Base-by-base conservation (phyloP, 2,888 invertebrate genomes). In the Myopa tessellatipennis region DNA sequence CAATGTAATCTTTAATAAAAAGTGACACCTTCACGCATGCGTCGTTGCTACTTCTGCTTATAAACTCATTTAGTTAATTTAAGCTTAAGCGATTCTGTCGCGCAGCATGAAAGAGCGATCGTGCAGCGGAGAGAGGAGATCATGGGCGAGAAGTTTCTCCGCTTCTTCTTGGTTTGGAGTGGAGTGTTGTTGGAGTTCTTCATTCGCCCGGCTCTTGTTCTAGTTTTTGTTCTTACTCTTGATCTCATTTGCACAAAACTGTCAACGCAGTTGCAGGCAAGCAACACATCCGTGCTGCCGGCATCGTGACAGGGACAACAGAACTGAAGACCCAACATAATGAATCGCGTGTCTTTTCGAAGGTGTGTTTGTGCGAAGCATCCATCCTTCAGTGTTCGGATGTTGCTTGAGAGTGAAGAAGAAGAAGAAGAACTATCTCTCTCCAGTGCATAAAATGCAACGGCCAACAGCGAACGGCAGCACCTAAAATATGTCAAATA, bases 1-100 rank as follows among this genome's bases (percentile, higher is more conserved):
- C 78, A 82, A 79, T 80, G 81, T 79, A 80, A 81, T 79, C 78
- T 82, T 83, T 87, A 87, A 87, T 87, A 85, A 86, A 86, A 87
- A 85, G 87, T 87, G 87, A 87, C 87, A 87, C 86, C 86, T 86
- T 87, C 86, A 86, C 85, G 86, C 87, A 87, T 84, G 87, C 82
- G 34, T 61, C 10, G 52, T 55, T 55, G 36, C 60, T 18, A 10
- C n/a, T 79, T 78, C 79, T 80, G 80, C 77, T 79, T 79, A 81
- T 81, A 83, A 80, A 83, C 81, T 80, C 80, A 82, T 82, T 82
- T 80, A 81, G 77, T 83, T 82, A 82, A 82, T 81, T 83, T 83
- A 83, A 83, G 81, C 82, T 81, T 81, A 82, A 82, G 65, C 16
- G 65, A 34, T 55, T 16, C 82, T 83, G 82, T 82, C 83, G 82